phyloP scores from a whole-genome alignment of 1,140 invertebrate species.

The Chelonus insularis region DNA sequence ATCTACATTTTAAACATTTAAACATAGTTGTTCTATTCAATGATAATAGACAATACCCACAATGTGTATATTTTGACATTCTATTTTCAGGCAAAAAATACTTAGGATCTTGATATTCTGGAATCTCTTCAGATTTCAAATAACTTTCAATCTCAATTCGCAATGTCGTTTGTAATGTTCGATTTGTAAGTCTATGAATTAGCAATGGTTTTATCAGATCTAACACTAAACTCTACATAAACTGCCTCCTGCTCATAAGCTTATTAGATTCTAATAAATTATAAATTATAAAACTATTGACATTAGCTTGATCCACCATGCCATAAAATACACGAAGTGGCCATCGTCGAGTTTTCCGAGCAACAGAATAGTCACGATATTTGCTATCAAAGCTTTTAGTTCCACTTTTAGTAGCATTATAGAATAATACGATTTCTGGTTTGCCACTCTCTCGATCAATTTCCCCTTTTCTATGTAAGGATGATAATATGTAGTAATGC shows the following conservation, averaged over 20 bases:
- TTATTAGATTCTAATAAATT: background rate
- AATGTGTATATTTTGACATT: background rate
- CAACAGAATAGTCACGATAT: slow-evolving; percentile 40
- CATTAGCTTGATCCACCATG: slow-evolving; percentile 27
- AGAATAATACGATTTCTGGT: slow-evolving; percentile 51
- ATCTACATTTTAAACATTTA: background rate
- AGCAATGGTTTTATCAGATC: background rate
- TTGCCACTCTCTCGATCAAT: slow-evolving; percentile 36
- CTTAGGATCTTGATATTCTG: background rate
- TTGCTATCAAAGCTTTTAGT: slow-evolving; percentile 57
- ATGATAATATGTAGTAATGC: background rate
- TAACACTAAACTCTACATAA: background rate
- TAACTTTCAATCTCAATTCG: background rate
- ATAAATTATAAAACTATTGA: slow-evolving; percentile 19
- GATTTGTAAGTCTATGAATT: background rate
- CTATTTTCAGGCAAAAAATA: background rate
- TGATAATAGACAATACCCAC: background rate
- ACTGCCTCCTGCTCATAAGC: background rate
- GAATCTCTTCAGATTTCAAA: background rate
- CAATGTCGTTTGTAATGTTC: background rate
- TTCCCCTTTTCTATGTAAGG: background rate
- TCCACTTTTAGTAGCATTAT: slow-evolving; percentile 47
- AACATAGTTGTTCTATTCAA: background rate
- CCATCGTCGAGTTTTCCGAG: slow-evolving; percentile 46
- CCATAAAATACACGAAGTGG: slow-evolving; percentile 35